Percentiles rank a stretch among this genome's conserved stretches.
phyloP scores from a whole-genome alignment of 53 echinoderm and acorn worm species.

The Temnopleurus reevesii region DNA sequence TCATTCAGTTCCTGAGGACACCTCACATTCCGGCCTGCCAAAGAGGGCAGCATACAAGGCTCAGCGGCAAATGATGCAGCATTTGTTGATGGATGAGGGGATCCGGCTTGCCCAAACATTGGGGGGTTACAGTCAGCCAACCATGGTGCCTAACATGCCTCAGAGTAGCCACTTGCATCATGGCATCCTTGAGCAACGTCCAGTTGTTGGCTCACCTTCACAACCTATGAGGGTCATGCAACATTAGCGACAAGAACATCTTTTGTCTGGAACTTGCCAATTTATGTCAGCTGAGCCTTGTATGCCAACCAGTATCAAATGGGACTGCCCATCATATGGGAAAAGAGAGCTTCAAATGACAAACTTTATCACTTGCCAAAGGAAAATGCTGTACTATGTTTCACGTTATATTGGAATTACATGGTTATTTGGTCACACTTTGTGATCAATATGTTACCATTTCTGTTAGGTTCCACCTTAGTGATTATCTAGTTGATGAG shows the following conservation, averaged over 20 bases:
- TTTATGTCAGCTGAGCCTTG: background rate
- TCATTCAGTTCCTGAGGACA: background rate
- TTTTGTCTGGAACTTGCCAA: background rate
- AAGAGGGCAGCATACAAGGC: slow-evolving; percentile 58
- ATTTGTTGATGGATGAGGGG: slow-evolving; percentile 86
- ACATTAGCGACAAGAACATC: background rate
- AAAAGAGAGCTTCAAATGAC: background rate
- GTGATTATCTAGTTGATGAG: too few species aligned
- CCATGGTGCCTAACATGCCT: slow-evolving; percentile 8
- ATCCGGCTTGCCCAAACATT: slow-evolving; percentile 81
- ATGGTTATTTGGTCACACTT: too few species aligned
- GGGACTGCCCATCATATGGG: background rate
- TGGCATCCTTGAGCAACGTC: background rate
- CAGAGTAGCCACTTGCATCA: slow-evolving; percentile 13
- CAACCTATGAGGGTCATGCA: slow-evolving; percentile 23
- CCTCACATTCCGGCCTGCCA: background rate
- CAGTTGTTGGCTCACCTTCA: background rate
- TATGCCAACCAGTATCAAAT: background rate
- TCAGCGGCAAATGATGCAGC: slow-evolving; percentile 78
- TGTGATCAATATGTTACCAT: too few species aligned
- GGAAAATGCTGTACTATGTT: background rate
- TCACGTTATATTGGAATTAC: too few species aligned
- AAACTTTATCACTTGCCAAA: background rate
- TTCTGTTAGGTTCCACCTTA: too few species aligned
- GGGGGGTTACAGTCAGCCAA: slow-evolving; percentile 7